Evolutionary conservation across 2,797 vertebrate genomes (phyloP).

Genomic region (Mareca strepera): DNA sequence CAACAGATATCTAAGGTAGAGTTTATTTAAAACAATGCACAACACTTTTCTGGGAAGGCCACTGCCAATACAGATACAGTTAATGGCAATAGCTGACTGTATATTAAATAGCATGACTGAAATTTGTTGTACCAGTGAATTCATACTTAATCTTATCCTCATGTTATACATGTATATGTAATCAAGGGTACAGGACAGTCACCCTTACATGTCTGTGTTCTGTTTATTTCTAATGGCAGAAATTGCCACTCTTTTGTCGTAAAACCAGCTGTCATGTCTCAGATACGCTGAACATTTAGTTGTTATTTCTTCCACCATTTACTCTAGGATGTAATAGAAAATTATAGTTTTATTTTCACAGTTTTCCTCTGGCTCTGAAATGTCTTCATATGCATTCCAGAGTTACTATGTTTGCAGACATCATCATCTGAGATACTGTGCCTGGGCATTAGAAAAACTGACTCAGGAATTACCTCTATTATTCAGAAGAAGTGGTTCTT

Average conservation of each 20-base stretch:
- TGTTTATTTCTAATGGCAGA: neutral
- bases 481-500: slow-evolving; percentile 13
- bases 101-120: neutral
- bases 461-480: slow-evolving; percentile 18
- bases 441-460: slow-evolving; percentile 26
- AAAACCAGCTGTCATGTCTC: neutral
- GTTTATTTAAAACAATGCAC: neutral
- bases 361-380: slow-evolving; percentile 43
- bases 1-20: neutral
- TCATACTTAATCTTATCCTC: neutral
- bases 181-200: neutral
- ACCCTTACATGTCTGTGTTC: neutral
- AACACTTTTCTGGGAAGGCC: neutral
- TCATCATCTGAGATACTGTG: neutral
- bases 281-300: neutral
- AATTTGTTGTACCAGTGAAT: neutral
- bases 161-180: neutral
- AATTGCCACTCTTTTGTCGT: neutral
- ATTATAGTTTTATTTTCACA: neutral
- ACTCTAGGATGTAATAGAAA: neutral
- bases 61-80: neutral
- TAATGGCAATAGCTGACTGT: neutral
- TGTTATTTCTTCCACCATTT: neutral
- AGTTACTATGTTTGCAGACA: slow-evolving; percentile 47
- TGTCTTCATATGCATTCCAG: slow-evolving; percentile 36